phyloP scores from a whole-genome alignment of 2,888 invertebrate genomes.

The Tuta absoluta region DNA sequence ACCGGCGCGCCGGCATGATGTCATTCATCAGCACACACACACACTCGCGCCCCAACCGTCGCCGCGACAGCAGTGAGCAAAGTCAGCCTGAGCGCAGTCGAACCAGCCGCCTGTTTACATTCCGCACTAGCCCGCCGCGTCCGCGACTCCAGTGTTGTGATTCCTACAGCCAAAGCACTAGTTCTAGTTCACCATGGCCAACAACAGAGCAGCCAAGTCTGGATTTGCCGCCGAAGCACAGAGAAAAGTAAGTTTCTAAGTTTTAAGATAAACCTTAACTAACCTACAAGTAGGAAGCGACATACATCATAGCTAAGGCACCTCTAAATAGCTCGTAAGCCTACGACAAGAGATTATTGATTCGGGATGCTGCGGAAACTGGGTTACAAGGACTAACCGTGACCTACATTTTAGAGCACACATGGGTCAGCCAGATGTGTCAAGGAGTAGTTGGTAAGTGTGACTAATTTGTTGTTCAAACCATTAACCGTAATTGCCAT shows the following conservation, averaged over 20 bases:
- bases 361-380: constrained; percentile 74
- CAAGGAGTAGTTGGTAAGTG: neutral
- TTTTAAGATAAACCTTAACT: constrained; percentile 33
- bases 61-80: constrained; percentile 48
- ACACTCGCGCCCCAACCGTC: constrained; percentile 49
- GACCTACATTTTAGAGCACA: constrained; percentile 60
- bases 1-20: constrained; percentile 56
- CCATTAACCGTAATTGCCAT: neutral
- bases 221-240: constrained; percentile 98
- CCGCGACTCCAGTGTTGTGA: constrained; percentile 61
- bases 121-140: constrained; percentile 65
- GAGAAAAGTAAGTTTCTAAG: constrained; percentile 87
- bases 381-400: constrained; percentile 67
- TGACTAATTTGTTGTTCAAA: neutral
- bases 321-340: neutral
- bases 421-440: constrained; percentile 2
- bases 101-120: constrained; percentile 73
- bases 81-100: constrained; percentile 36
- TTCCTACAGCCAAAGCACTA: constrained; percentile 44
- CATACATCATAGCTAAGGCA: neutral
- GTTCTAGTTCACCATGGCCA: constrained; percentile 83
- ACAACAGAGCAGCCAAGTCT: constrained; percentile 92
- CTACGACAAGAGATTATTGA: constrained; percentile 50
- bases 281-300: constrained; percentile 31
- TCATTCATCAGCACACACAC: constrained; percentile 77